Percentiles rank a stretch among this genome's conserved stretches.
phyloP scores from a whole-genome alignment of 1,140 invertebrate genomes.

The Caenorhabditis inopinata region DNA sequence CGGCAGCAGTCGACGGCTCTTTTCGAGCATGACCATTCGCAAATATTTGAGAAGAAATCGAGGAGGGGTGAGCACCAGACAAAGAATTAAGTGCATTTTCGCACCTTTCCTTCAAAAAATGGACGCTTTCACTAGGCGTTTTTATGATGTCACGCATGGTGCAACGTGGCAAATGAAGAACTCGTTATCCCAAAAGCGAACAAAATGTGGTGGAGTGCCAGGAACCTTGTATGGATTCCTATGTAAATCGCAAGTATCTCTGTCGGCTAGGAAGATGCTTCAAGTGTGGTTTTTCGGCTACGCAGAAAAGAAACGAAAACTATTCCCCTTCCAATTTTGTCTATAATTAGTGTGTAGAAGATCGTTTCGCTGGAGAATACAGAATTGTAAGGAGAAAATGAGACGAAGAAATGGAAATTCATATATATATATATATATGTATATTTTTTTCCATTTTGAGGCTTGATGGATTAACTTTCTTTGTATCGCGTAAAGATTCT shows the following conservation, averaged over 20 bases:
- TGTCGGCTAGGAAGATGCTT: neutral
- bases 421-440: neutral
- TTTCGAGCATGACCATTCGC: constrained; percentile 33
- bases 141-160: neutral
- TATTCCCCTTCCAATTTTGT: constrained; percentile 2
- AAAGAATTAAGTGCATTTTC: neutral
- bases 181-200: no score
- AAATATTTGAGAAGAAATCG: constrained; percentile 16
- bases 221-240: neutral
- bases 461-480: neutral
- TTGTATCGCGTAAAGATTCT: neutral
- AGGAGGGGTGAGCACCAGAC: neutral
- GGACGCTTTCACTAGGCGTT: neutral
- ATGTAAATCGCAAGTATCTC: constrained; percentile 13
- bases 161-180: neutral
- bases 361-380: neutral
- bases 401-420: neutral
- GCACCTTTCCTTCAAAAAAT: neutral
- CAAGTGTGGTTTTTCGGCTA: constrained; percentile 24
- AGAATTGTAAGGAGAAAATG: neutral
- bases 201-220: no score
- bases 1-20: neutral
- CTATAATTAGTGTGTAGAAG: constrained; percentile 11
- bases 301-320: neutral
- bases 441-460: neutral